A percentile compares a stretch with the other conserved stretches of the same genome.
Conservation (phyloP, 2,797 vertebrate genomes). For the Halcyon smyrnensis region DNA sequence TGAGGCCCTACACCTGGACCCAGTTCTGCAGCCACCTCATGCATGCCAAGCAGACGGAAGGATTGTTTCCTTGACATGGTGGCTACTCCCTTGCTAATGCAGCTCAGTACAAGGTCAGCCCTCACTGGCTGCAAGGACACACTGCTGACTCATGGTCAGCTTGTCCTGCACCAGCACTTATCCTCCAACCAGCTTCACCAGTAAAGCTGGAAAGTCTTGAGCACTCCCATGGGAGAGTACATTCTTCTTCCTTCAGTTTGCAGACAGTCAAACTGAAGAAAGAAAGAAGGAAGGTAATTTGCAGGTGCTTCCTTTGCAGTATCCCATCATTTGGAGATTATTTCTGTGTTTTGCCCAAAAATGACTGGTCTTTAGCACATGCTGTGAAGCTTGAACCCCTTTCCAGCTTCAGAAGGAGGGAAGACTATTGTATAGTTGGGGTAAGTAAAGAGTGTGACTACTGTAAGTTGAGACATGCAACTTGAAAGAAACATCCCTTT, state of each 20-base stretch:
- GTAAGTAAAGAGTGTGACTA: neutral
- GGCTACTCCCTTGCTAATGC: neutral
- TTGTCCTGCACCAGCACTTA: neutral
- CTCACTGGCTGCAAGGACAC: neutral
- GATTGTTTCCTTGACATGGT: neutral
- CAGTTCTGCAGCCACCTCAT: neutral
- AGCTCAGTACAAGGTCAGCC: neutral
- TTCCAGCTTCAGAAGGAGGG: neutral
- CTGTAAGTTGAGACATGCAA: neutral
- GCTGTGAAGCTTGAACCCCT: neutral
- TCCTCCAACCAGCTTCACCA: slow-evolving; percentile 39
- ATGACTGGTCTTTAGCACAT: neutral
- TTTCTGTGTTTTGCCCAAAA: neutral
- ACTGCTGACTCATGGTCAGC: neutral
- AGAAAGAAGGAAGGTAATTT: neutral
- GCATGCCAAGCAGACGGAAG: neutral
- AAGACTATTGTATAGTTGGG: neutral
- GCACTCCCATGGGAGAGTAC: neutral
- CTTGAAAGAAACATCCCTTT: neutral
- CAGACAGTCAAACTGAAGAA: neutral
- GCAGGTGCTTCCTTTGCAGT: neutral
- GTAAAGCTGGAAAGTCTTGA: slow-evolving; percentile 59
- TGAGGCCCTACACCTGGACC: neutral
- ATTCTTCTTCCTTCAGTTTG: neutral
- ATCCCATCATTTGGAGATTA: neutral